Evolutionary conservation across 2,797 vertebrate species (phyloP), one percentile per base, ranked within the genome.

Genomic region (Sebastes kiyomatsui): DNA sequence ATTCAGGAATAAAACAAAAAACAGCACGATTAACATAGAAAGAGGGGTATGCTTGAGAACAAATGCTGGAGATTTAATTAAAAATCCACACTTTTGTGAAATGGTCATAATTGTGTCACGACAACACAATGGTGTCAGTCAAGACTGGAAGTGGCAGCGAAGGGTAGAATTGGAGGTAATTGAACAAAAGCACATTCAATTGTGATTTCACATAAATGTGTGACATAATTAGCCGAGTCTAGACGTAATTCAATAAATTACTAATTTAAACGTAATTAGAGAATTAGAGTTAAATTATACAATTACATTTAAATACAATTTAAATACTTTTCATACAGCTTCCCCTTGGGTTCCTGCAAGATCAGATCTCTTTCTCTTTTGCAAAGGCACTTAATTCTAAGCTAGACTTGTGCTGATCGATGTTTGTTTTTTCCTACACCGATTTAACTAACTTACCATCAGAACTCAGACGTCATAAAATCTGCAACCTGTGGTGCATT

Each of bases 51-150:
- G 58, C 16, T 30, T 13, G 20, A 65, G 65, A 67, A 33, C 20
- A 80, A 79, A 77, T 11, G 72, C 42, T 77, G 25, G 35, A 72
- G 35, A 81, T 79, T 67, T 70, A 56, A 79, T 75, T 75, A 66
- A 71, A 87, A 64, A 67, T 6, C 10, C 42, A 4, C 22, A 46
- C 56, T 32, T 75, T 65, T 3, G 22, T 55, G 28, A 67, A 76
- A 42, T 32, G 64, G 35, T 67, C 14, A n/a, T 28, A 75, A 80
- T 55, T 54, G 64, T 46, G 25, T 52, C 72, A 66, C 64, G 33
- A 58, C 35, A 56, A 38, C 49, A 77, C 28, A 75, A 69, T 28
- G n/a, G 20, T 61, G 59, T 77, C 76, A 64, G 35, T 61, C 67
- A 66, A 11, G 67, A 25, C 60, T 78, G 61, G 28, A 70, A 32